Evolutionary conservation across 2,113 vertebrate genomes (phyloP).

Genomic region (Leiothrix lutea): DNA sequence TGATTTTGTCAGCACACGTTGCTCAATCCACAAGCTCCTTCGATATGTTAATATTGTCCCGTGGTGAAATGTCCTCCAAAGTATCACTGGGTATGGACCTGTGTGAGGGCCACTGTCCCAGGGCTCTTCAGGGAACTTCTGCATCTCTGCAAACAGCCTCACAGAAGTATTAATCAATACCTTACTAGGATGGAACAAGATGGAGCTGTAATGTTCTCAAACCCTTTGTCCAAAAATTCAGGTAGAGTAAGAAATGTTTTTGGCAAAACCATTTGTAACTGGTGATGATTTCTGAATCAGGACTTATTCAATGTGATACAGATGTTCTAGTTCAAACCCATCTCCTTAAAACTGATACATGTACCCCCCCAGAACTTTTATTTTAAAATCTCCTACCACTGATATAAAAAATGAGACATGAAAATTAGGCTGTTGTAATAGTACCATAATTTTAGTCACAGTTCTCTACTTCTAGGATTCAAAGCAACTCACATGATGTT

Average conservation of each 20-base stretch:
- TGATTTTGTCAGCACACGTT: neutral
- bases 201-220: neutral
- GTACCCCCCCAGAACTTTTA: neutral
- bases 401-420: neutral
- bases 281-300: neutral
- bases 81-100: neutral
- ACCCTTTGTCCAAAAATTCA: neutral
- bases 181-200: neutral
- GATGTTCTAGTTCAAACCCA: neutral
- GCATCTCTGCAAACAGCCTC: neutral
- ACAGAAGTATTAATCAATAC: neutral
- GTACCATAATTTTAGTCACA: neutral
- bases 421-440: neutral
- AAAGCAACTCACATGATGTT: neutral
- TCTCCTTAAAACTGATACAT: neutral
- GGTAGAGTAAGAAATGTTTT: neutral
- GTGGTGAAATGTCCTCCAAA: neutral
- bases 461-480: neutral
- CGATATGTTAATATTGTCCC: neutral
- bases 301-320: neutral
- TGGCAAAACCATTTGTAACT: neutral
- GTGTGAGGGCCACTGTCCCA: rapidly evolving
- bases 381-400: neutral
- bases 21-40: neutral
- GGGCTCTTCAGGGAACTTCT: neutral